Evolutionary conservation across 2,113 vertebrate species (phyloP).

Genomic region (Mixornis gularis): DNA sequence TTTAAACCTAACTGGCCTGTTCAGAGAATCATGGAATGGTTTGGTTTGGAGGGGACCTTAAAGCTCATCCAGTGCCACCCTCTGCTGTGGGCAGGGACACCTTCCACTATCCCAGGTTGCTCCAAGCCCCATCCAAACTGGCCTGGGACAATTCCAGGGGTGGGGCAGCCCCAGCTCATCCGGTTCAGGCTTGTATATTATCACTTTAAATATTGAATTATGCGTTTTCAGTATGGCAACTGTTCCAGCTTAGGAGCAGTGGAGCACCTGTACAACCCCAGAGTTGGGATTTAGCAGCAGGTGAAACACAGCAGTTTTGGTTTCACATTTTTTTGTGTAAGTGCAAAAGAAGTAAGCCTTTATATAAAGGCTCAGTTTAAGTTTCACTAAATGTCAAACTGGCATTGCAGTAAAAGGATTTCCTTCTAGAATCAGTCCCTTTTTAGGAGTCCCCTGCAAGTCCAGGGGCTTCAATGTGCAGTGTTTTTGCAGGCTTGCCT

Average conservation of each 20-base stretch:
- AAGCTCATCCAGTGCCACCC: not conserved
- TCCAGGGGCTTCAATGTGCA: not conserved
- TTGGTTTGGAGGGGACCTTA: not conserved
- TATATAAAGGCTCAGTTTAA: not conserved
- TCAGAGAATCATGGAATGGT: not conserved
- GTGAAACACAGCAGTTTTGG: not conserved
- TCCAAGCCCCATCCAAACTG: rapidly evolving
- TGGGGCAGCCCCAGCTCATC: not conserved
- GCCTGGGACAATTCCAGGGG: not conserved
- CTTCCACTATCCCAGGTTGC: rapidly evolving
- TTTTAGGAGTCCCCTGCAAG: not conserved
- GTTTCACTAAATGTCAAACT: not conserved
- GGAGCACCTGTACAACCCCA: rapidly evolving
- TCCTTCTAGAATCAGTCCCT: not conserved
- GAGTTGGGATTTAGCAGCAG: not conserved
- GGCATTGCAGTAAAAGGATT: not conserved
- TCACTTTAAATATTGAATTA: not conserved
- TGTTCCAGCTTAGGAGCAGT: not conserved
- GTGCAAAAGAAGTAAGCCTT: not conserved
- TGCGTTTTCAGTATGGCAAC: not conserved
- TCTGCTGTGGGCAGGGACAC: not conserved
- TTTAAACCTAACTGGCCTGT: not conserved
- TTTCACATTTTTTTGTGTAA: not conserved
- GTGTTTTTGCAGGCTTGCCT: not conserved
- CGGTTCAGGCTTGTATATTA: not conserved